Evolutionary conservation across 2,113 vertebrate genomes (phyloP).

Genomic region (Rhizomys pruinosus): DNA sequence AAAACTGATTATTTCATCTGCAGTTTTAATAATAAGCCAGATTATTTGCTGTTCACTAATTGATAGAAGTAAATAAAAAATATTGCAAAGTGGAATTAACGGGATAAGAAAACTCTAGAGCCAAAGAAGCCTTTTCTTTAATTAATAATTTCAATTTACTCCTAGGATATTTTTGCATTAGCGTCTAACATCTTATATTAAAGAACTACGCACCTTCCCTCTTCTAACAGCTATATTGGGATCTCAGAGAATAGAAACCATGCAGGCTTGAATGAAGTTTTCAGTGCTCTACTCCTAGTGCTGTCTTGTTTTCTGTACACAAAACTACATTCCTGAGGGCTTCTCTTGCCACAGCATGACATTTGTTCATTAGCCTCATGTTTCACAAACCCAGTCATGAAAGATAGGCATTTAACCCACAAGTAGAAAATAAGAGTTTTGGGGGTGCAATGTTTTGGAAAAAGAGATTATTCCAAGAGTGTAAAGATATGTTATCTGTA

Average conservation of each 20-base stretch:
- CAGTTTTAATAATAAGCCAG: slow-evolving; percentile 49
- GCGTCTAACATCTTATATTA: slow-evolving; percentile 54
- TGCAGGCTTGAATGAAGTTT: slow-evolving; percentile 46
- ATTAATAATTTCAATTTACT: slow-evolving; percentile 74
- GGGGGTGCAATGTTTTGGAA: slow-evolving; percentile 46
- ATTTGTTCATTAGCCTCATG: slow-evolving; percentile 44
- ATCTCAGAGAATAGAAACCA: slow-evolving; percentile 57
- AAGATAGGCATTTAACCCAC: slow-evolving; percentile 58
- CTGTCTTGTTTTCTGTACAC: slow-evolving; percentile 50
- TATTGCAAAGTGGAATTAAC: slow-evolving; percentile 62
- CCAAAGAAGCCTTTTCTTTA: slow-evolving; percentile 49
- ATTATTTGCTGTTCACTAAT: slow-evolving; percentile 56
- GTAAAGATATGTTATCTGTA: slow-evolving; percentile 32
- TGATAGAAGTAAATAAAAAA: slow-evolving; percentile 23
- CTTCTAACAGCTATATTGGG: slow-evolving; percentile 19
- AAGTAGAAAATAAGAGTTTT: slow-evolving; percentile 49
- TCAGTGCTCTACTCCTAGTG: slow-evolving; percentile 14
- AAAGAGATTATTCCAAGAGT: slow-evolving; percentile 53
- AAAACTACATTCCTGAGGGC: slow-evolving; percentile 45
- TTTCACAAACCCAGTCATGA: slow-evolving; percentile 45
- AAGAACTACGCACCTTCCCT: not conserved
- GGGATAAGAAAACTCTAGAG: slow-evolving; percentile 58
- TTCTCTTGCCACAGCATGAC: slow-evolving; percentile 25
- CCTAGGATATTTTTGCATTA: slow-evolving; percentile 57
- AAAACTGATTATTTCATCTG: slow-evolving; percentile 76